Evolutionary conservation across 1,140 invertebrate species (phyloP), one percentile per base, ranked within the genome.

Genomic region (Lutraria rhynchaena): DNA sequence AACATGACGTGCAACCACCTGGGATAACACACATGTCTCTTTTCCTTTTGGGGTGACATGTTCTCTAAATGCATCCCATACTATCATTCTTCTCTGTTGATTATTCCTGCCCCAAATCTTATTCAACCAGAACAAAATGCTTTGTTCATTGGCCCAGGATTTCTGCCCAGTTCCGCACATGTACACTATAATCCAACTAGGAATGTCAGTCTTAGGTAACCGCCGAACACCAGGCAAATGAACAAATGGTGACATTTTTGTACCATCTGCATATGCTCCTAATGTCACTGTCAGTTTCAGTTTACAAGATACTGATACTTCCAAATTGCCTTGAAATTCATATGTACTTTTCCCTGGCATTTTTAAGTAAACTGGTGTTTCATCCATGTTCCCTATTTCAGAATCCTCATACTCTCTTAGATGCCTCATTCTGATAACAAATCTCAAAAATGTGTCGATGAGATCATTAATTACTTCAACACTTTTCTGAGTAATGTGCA

Each of bases 311-410:
- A 83, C 46, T 17, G 17, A 17, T 0, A 77, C 41, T 29, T 58
- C 49, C 3, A 19, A 70, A 13, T 37, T 11, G 0, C 81, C 58
- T 27, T 49, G 61, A 0, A n/a, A n/a, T 4, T 60, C 29, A 1
- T 53, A 33, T n/a, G 74, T 83, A 17, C 17, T 27, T 4, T 71
- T 63, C 37, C 61, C 57, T 27, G 65, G 73, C 73, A 83, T 81
- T 44, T 71, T 44, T 5, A 81, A 17, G 11, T 37, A 71, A 0
- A 81, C 57, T 35, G 57, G 78, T 2, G 67, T 81, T 63, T 81
- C 65, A 33, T 81, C 78, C 76, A 80, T 80, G 37, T 70, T 80
- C 4, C 33, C 63, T n/a, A 80, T 80, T 7, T 11, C 24, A 7
- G 9, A 19, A 19, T 53, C 44, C 7, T 44, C 37, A 37, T 74